Conservation (phyloP, 2,888 invertebrate species). For the Microdon myrmicae region DNA sequence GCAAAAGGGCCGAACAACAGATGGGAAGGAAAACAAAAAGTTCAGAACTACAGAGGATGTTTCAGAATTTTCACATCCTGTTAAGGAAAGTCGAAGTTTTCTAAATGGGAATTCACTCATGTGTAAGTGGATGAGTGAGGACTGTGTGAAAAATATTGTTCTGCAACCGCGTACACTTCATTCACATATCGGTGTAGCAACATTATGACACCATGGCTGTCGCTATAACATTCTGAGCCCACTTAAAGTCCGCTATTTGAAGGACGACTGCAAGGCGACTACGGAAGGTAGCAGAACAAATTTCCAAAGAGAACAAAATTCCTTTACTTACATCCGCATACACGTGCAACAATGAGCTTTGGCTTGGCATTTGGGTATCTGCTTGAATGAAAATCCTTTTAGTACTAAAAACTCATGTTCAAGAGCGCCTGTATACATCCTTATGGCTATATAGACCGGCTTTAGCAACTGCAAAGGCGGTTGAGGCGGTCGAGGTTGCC, state of each 20-base stretch:
- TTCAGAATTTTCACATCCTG: no score
- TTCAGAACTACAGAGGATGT: no score
- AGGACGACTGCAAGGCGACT: conserved; percentile 9
- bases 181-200: neutral
- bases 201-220: no score
- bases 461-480: no score
- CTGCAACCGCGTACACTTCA: conserved; percentile 22
- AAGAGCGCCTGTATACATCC: neutral
- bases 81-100: conserved; percentile 5
- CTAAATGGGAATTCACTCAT: conserved; percentile 27
- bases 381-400: conserved; percentile 14
- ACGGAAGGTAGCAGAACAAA: conserved; percentile 2
- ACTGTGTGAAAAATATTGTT: conserved; percentile 32
- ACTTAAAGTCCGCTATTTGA: conserved; percentile 1
- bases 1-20: no score
- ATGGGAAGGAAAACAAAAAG: no score
- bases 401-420: conserved; percentile 10
- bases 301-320: conserved; percentile 40
- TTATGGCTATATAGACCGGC: neutral
- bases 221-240: no score
- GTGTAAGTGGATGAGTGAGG: conserved; percentile 15
- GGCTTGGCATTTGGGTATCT: conserved; percentile 26
- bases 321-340: conserved; percentile 26
- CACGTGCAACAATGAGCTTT: conserved; percentile 3
- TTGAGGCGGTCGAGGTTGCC: no score